A percentile compares a stretch with the other conserved stretches of the same genome.
phyloP scores from a whole-genome alignment of 2,113 vertebrate genomes.

The Bungarus multicinctus region DNA sequence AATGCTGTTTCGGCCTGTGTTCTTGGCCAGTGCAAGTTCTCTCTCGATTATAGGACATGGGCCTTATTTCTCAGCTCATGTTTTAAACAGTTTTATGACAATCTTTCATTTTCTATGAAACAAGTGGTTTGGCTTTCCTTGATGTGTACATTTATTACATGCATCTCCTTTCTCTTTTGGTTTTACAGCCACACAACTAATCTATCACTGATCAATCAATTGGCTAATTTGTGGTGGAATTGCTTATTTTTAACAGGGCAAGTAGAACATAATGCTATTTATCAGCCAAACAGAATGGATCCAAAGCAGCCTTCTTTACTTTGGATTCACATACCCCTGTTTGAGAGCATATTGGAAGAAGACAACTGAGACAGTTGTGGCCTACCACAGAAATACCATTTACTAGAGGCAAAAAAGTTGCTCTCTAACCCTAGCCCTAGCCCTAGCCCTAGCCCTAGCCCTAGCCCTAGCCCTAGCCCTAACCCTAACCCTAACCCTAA shows the following conservation, averaged over 20 bases:
- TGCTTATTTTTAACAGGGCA: not conserved
- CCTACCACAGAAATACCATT: not conserved
- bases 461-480: no score
- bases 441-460: no score
- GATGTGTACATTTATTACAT: not conserved
- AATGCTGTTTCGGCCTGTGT: no score
- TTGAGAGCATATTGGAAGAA: not conserved
- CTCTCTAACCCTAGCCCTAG: no score
- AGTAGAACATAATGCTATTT: not conserved
- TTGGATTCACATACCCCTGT: not conserved
- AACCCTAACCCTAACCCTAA: no score
- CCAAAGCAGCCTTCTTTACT: not conserved
- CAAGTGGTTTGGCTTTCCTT: not conserved
- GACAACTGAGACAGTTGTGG: not conserved
- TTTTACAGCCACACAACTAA: not conserved
- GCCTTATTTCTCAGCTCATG: not conserved
- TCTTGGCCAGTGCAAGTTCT: not conserved
- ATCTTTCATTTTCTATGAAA: not conserved
- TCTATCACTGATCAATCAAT: not conserved
- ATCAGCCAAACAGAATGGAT: not conserved
- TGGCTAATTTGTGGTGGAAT: not conserved
- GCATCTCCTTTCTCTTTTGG: not conserved
- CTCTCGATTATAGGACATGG: not conserved
- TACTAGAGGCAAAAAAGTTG: not conserved
- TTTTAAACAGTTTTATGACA: not conserved